Base-by-base conservation (phyloP, 2,113 vertebrate genomes). In the Phocoena phocoena region DNA sequence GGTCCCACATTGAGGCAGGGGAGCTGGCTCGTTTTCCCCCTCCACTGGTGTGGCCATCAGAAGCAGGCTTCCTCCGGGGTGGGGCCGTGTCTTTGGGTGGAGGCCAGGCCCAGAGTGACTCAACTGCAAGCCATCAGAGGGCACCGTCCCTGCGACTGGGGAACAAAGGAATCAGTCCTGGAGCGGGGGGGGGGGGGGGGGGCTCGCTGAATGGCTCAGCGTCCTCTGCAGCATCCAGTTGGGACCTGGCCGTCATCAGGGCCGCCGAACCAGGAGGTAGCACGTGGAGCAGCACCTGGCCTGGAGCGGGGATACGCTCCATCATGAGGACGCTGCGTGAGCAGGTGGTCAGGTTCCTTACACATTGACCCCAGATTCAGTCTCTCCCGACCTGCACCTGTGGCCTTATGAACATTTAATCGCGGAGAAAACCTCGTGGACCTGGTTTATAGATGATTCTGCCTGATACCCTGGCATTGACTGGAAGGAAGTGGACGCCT, bases 231-330 rank as follows among this genome's bases (percentile, higher is more conserved):
- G 33, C 20, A 10, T 14, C 58, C 5, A 6, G 4, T 23, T 26
- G 33, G 50, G 67, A 44, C 58, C 0, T 21, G 58, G 67, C 36
- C 50, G 47, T 41, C 17, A 17, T 25, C 1, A 0, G 38, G 60
- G 12, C 26, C n/a, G 1, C 5, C 4, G 10, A 50, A 38, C 53
- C n/a, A 17, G 4, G 23, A 50, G 74, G 33, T 23, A 28, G 68
- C 47, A 1, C 1, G 44, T 18, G 36, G 0, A 11, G 4, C n/a
- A 14, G 67, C 9, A 26, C 44, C 67, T 26, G 2, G 21, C 31
- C 21, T 55, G n/a, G 18, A 0, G 33, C 0, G 33, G 36, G 33
- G 6, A 23, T 31, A 26, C 67, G 58, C 58, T 38, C 2, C 18
- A 23, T 38, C 26, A 1, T 15, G 2, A n/a, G 23, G 5, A 36